Evolutionary conservation across 2,888 invertebrate genomes (phyloP).

Genomic region (Ennomos erosarius): DNA sequence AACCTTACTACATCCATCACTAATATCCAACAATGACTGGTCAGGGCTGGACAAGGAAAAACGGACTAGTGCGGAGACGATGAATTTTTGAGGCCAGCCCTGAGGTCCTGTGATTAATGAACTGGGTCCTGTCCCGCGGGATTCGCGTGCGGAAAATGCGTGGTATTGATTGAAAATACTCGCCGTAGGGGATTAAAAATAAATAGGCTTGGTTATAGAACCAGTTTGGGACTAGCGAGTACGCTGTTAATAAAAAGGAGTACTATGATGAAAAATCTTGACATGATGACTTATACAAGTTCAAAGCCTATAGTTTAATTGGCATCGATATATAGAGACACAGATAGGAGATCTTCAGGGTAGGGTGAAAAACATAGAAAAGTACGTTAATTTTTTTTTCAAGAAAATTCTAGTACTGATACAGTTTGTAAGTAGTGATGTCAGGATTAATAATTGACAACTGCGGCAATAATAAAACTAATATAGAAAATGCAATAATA

Average conservation of each 20-base stretch:
- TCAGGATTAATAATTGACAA: no score
- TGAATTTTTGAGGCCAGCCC: constrained; percentile 73
- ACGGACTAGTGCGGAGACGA: constrained; percentile 49
- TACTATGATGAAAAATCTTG: no score
- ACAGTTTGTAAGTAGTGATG: no score
- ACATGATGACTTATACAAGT: neutral
- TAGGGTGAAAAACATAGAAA: no score
- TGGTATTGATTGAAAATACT: constrained; percentile 56
- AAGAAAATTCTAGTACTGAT: no score
- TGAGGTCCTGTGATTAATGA: constrained; percentile 69
- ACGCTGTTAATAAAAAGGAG: no score
- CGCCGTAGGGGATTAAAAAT: constrained; percentile 29
- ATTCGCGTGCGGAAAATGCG: constrained; percentile 54
- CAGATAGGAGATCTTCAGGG: no score
- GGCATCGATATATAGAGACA: no score
- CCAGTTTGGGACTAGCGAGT: constrained; percentile 2
- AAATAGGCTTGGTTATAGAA: constrained; percentile 22
- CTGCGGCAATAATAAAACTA: no score
- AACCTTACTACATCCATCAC: constrained; percentile 31
- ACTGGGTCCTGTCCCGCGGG: constrained; percentile 41
- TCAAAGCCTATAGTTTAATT: no score
- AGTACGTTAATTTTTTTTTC: no score
- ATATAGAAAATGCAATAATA: no score
- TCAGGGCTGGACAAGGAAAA: constrained; percentile 39
- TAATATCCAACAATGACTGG: constrained; percentile 50